A percentile compares a stretch with the other conserved stretches of the same genome.
Evolutionary conservation across 2,888 invertebrate species (phyloP).

Genomic region (Drosophila mayaguana): DNA sequence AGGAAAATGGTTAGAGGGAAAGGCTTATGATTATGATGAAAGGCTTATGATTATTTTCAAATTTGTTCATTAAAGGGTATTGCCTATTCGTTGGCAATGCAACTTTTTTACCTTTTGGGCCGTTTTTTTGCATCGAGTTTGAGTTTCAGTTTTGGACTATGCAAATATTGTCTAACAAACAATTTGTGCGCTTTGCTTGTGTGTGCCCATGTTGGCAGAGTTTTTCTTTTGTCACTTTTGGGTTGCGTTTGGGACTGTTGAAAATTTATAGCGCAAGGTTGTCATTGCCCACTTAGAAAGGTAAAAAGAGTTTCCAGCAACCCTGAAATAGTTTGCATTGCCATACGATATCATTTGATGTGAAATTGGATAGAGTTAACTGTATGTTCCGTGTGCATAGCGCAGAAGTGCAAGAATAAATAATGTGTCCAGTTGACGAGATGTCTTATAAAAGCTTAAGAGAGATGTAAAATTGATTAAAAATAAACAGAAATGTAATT

Average conservation of each 20-base stretch:
- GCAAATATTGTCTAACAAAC: slow-evolving; percentile 43
- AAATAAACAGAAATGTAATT: no score
- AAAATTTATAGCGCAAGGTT: slow-evolving; percentile 32
- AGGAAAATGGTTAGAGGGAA: not conserved
- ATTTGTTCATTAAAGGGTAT: slow-evolving; percentile 9
- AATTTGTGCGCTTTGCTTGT: slow-evolving; percentile 13
- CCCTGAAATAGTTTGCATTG: slow-evolving; percentile 19
- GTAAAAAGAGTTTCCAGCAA: slow-evolving; percentile 21
- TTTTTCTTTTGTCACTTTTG: slow-evolving; percentile 33
- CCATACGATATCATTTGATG: slow-evolving; percentile 7
- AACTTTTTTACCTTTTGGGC: not conserved
- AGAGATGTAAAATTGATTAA: no score
- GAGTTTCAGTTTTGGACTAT: not conserved
- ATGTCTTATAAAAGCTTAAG: no score
- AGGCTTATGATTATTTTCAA: not conserved
- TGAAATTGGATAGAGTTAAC: slow-evolving; percentile 9
- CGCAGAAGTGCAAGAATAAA: not conserved
- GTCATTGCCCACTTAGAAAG: slow-evolving; percentile 19
- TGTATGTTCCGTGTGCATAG: not conserved
- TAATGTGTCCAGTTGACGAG: not conserved
- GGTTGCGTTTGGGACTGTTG: slow-evolving; percentile 12
- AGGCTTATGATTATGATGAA: not conserved
- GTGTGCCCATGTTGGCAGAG: slow-evolving; percentile 5
- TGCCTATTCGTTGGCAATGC: not conserved
- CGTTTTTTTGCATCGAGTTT: slow-evolving; percentile 4